Base-by-base conservation (phyloP, 2,113 vertebrate species). In the Archilochus colubris region DNA sequence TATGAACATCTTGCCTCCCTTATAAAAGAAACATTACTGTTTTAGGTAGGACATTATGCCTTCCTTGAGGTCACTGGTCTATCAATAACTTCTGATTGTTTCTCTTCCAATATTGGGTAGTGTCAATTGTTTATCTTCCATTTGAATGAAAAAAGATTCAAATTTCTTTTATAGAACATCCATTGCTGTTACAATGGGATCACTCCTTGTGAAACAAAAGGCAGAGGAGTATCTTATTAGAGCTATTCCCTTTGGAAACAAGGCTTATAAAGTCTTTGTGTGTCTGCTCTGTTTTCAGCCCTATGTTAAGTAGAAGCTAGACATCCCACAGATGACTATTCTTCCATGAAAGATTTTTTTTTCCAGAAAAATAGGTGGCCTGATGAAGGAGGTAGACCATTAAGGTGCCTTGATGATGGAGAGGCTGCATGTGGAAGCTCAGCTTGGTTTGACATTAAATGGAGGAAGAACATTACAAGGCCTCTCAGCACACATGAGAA, bases 131-230 rank as follows among this genome's bases (percentile, higher is more conserved):
- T 95, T 87, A 14, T 74, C 46, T 86, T 85, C 75, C 9, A 38
- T 51, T 89, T 86, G 76, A 86, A 93, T 84, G 57, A 85, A 79
- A 91, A 95, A 95, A 73, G 22, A 27, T 55, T 64, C 64, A 44
- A 31, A 54, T 82, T 55, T 55, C 80, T 94, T 85, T 93, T 33
- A 20, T 85, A 84, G 82, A 54, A 95, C 82, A 88, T 95, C 91
- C 9, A 38, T 88, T 94, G 66, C 62, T 25, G 40, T 86, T 70
- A 73, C 68, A 55, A 44, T 95, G 94, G 89, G 43, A 77, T 94
- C 93, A 88, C 73, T 94, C 94, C 93, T 92, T 43, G 82, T 82
- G 66, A 95, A 89, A 94, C 67, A 91, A 92, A 94, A 95, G 67
- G 75, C 82, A 95, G 85, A 95, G 69, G 86, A 94, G 46, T 76